Conservation (phyloP, 2,113 vertebrate genomes). For the Phainopepla nitens region DNA sequence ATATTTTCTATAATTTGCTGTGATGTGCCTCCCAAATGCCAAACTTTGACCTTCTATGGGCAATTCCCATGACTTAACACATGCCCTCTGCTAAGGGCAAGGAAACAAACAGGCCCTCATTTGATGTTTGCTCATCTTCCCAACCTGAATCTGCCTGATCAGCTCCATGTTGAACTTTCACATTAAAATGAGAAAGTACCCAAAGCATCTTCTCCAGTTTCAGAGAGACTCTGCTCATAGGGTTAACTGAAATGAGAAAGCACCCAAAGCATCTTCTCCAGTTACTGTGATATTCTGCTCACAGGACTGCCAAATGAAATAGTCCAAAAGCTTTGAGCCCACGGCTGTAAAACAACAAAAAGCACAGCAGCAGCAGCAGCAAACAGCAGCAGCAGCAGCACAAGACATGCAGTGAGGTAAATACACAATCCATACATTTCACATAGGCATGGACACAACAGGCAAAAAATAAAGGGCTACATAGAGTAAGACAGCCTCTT, state of each 20-base stretch:
- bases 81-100: not conserved
- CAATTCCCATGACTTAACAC: not conserved
- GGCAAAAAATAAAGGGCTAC: slow-evolving; percentile 67
- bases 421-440: slow-evolving; percentile 52
- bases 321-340: slow-evolving; percentile 62
- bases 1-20: not conserved
- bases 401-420: slow-evolving; percentile 65
- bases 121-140: not conserved
- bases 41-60: not conserved
- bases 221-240: not conserved
- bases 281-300: not conserved
- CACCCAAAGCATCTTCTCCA: not conserved
- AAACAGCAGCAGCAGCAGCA: slow-evolving; percentile 42
- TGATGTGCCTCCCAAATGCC: not conserved
- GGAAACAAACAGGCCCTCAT: not conserved
- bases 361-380: slow-evolving; percentile 53
- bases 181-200: not conserved
- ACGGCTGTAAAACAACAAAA: slow-evolving; percentile 51
- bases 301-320: not conserved
- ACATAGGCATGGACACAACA: slow-evolving; percentile 68
- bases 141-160: not conserved
- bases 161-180: not conserved
- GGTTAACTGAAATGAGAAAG: not conserved
- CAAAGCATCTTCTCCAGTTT: not conserved
- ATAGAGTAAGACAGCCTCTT: slow-evolving; percentile 82